Evolutionary conservation across 2,888 invertebrate genomes (phyloP).

Genomic region (Drosophila neotestacea): DNA sequence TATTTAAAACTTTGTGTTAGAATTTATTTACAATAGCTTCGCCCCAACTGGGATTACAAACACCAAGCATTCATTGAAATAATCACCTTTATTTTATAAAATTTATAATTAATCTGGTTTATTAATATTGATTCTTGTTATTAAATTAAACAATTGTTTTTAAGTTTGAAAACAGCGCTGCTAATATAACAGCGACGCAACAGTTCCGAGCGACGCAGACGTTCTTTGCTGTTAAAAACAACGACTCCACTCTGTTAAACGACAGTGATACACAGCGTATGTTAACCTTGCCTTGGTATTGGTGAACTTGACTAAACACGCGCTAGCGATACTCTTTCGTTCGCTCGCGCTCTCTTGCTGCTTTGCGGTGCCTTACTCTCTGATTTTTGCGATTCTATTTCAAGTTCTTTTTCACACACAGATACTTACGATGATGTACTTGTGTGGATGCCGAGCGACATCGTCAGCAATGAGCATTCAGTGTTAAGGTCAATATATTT

Average conservation of each 20-base stretch:
- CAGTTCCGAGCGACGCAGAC: too few relatives aligned
- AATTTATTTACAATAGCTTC: too few relatives aligned
- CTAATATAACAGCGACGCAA: conserved; percentile 56
- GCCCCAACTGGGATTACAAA: too few relatives aligned
- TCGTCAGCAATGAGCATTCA: conserved; percentile 66
- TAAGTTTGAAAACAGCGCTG: conserved; percentile 32
- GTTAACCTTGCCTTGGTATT: conserved; percentile 65
- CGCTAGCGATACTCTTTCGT: conserved; percentile 39
- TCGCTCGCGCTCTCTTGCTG: conserved; percentile 27
- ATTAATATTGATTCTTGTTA: too few relatives aligned
- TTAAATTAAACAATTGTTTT: too few relatives aligned
- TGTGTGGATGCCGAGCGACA: conserved; percentile 43
- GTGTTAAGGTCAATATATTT: conserved; percentile 82
- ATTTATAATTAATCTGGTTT: too few relatives aligned
- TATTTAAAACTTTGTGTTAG: too few relatives aligned
- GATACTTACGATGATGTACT: conserved; percentile 12
- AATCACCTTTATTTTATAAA: too few relatives aligned
- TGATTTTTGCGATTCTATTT: conserved; percentile 46
- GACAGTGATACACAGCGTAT: conserved; percentile 42
- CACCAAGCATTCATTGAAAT: too few relatives aligned
- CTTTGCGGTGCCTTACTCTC: conserved; percentile 9
- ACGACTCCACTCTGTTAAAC: conserved; percentile 43
- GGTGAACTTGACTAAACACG: conserved; percentile 80
- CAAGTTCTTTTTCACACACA: conserved; percentile 36
- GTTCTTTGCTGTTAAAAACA: too few relatives aligned